These are phyloP conservation scores for Phrynocephalus versicolor DNA, from an alignment of 2,113 vertebrate species.

Conservation along the genomic window DNA sequence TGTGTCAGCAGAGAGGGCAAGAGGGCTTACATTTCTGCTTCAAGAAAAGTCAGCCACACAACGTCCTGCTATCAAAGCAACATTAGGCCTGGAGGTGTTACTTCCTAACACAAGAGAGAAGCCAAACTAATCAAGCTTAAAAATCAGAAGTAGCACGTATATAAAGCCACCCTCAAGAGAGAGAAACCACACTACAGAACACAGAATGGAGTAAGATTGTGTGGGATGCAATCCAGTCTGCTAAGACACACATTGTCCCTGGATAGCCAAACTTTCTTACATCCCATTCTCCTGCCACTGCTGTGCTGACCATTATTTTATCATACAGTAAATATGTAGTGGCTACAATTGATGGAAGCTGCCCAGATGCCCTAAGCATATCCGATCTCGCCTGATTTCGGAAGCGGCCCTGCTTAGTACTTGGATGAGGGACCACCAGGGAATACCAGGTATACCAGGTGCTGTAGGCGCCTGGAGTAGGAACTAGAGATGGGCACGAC, in stretches of 20 bases:
- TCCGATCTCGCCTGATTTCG: no score
- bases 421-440: no score
- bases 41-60: rapidly evolving
- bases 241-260: neutral
- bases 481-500: no score
- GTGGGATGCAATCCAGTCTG: neutral
- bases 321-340: neutral
- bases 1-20: neutral
- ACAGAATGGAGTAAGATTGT: neutral
- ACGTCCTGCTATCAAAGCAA: neutral
- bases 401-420: no score
- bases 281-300: neutral
- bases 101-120: neutral
- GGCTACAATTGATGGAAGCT: no score
- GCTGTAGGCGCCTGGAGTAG: no score
- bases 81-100: neutral
- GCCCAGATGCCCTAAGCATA: no score
- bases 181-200: constrained; percentile 18
- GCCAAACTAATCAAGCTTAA: neutral
- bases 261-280: neutral
- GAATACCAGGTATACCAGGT: no score
- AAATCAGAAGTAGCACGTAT: rapidly evolving
- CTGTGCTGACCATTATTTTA: neutral
- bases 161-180: neutral
- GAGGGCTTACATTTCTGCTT: neutral